Base-by-base conservation (phyloP, 1,140 invertebrate genomes). In the Drepana arcuata region DNA sequence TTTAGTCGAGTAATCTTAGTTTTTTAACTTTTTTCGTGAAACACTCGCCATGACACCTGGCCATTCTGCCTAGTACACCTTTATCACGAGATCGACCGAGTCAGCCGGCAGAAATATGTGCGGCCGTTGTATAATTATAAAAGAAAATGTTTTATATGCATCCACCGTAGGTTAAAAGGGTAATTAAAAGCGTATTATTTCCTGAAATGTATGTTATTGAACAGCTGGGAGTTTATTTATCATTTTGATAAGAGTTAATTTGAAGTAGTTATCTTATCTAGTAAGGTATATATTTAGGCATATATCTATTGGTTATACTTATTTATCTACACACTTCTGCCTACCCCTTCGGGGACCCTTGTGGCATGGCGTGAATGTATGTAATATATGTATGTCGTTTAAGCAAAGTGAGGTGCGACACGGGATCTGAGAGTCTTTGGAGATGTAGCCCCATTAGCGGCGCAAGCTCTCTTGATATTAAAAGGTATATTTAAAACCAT, bases 1-100 rank as follows among this genome's bases (percentile, higher is more conserved):
- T 74, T 67, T 67, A 69, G 55, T 48, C 56, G 51, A 50, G 56
- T 56, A 56, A 69, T 67, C 54, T 64, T 38, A 53, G 63, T 68
- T 68, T 65, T 62, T 49, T 57, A 45, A 35, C 37, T 43, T 55
- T 56, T 66, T 62, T 57, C 43, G 43, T 58, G 40, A 67, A 70
- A 60, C 63, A 53, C 41, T 60, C 44, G 48, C 37, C 36, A 44
- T 58, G 63, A 63, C 72, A 78, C 70, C 73, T 74, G 73, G 70
- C 58, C 36, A 59, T 58, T 48, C 45, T 41, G 58, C 55, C 65
- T 63, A 68, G 55, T 51, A 32, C 37, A 46, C 43, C 41, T 56
- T 64, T 57, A 55, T 49, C 38, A 40, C 25, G 21, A 41, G 30
- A 51, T 49, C 38, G 7, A 29, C 32, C 44, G 23, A 43, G 38